Evolutionary conservation across 2,888 invertebrate species (phyloP).

Genomic region (Zygothrica quintamaculata): DNA sequence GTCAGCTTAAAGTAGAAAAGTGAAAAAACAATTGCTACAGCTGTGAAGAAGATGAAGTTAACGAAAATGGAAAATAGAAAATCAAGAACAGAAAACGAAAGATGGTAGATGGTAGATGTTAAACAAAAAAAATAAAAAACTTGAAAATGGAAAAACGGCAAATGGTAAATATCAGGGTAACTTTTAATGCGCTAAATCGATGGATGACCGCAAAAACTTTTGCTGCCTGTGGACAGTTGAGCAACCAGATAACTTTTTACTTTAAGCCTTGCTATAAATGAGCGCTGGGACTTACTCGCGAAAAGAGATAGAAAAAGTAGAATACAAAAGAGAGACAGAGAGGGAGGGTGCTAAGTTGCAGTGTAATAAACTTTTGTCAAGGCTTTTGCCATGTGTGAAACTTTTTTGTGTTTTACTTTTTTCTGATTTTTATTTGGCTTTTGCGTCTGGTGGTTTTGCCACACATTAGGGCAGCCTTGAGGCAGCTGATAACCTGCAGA

Average conservation of each 20-base stretch:
- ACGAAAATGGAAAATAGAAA: constrained; percentile 17
- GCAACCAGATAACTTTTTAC: constrained; percentile 64
- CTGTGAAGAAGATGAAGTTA: background rate
- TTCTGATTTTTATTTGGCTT: constrained; percentile 22
- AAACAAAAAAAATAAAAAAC: no score
- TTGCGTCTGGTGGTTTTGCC: constrained; percentile 43
- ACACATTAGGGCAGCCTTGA: constrained; percentile 56
- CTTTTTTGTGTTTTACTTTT: constrained; percentile 50
- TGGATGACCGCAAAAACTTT: constrained; percentile 74
- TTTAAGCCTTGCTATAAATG: constrained; percentile 67
- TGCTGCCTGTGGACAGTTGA: constrained; percentile 65
- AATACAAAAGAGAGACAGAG: background rate
- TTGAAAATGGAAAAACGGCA: constrained; percentile 34
- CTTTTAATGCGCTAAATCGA: constrained; percentile 77
- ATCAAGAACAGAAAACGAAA: constrained; percentile 18
- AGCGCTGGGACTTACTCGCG: constrained; percentile 39
- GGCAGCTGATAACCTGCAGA: constrained; percentile 35
- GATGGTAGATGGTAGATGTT: constrained; percentile 49
- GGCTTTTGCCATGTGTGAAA: constrained; percentile 39
- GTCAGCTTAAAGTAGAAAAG: constrained; percentile 27
- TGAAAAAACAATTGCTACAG: background rate
- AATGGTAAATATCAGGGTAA: constrained; percentile 65
- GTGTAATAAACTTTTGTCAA: constrained; percentile 49
- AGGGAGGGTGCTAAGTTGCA: constrained; percentile 41
- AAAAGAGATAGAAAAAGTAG: constrained; percentile 1